Evolutionary conservation across 1,140 invertebrate genomes (phyloP).

Genomic region (Megalonaias nervosa): DNA sequence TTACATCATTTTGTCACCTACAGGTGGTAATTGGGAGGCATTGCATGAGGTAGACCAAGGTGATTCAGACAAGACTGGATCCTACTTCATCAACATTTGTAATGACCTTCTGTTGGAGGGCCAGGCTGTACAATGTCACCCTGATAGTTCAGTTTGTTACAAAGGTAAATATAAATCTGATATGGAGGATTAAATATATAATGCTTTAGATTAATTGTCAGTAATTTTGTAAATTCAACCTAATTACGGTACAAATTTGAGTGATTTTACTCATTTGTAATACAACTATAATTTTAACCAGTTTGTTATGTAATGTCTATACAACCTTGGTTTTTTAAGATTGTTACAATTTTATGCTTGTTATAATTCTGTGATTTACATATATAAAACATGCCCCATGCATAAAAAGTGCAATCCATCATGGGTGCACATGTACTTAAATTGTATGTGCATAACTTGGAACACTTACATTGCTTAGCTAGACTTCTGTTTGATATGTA

Average conservation of each 20-base stretch:
- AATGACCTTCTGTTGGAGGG: conserved; percentile 49
- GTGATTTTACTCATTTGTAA: conserved; percentile 7
- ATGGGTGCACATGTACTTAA: too few relatives aligned
- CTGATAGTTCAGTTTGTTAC: conserved; percentile 54
- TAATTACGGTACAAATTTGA: not conserved
- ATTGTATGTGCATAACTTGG: too few relatives aligned
- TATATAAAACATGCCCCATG: too few relatives aligned
- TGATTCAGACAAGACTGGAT: conserved; percentile 20
- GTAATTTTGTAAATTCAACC: not conserved
- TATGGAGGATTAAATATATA: not conserved
- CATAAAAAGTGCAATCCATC: too few relatives aligned
- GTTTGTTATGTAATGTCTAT: too few relatives aligned
- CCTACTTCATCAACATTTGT: conserved; percentile 61
- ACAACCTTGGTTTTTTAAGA: too few relatives aligned
- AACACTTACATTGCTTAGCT: too few relatives aligned
- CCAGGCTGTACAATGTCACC: conserved; percentile 46
- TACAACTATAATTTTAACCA: not conserved
- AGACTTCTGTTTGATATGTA: too few relatives aligned
- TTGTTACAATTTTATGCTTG: too few relatives aligned
- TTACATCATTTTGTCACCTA: not conserved
- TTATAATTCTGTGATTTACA: too few relatives aligned
- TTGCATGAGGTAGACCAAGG: conserved; percentile 35
- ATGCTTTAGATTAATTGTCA: not conserved
- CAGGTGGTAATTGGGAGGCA: conserved; percentile 54
- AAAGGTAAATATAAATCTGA: conserved; percentile 36